Evolutionary conservation across 2,797 vertebrate species (phyloP).

Genomic region (Nyctalus aviator): DNA sequence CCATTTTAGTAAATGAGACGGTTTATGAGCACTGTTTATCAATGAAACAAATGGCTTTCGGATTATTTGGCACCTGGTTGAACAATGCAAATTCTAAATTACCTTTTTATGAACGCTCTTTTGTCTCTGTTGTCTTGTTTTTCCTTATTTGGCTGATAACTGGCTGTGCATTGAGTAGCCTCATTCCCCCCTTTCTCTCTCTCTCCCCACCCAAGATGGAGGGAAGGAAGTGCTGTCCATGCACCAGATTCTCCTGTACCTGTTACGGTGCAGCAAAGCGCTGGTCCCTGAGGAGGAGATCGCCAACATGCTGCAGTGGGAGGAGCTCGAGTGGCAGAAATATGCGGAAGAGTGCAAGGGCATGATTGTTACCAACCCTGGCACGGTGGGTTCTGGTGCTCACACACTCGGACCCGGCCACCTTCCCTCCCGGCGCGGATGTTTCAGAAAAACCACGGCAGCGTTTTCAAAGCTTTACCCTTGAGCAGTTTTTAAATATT

Average conservation of each 20-base stretch:
- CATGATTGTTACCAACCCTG: conserved; percentile 99
- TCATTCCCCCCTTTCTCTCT: neutral
- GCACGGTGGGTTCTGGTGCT: conserved; percentile 91
- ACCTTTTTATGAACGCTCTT: neutral
- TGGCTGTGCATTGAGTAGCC: conserved; percentile 18
- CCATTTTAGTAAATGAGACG: conserved; percentile 68
- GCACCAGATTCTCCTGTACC: conserved; percentile 98
- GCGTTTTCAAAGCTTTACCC: neutral
- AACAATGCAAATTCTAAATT: conserved; percentile 72
- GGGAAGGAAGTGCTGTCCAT: conserved; percentile 99
- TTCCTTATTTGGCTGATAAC: neutral
- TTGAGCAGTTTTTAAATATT: conserved; percentile 37
- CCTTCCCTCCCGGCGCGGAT: neutral
- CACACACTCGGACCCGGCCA: neutral
- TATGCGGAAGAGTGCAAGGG: conserved; percentile 99
- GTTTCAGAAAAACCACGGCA: neutral
- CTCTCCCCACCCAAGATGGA: conserved; percentile 90
- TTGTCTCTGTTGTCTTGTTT: neutral
- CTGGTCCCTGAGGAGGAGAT: conserved; percentile 98
- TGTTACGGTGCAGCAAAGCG: conserved; percentile 95
- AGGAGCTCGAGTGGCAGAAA: conserved; percentile 99
- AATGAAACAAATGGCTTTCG: conserved; percentile 73
- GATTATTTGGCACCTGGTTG: conserved; percentile 53
- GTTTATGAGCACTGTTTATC: conserved; percentile 75
- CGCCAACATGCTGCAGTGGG: conserved; percentile 99